phyloP scores from a whole-genome alignment of 2,888 invertebrate species.

The Aleiodes alternator region DNA sequence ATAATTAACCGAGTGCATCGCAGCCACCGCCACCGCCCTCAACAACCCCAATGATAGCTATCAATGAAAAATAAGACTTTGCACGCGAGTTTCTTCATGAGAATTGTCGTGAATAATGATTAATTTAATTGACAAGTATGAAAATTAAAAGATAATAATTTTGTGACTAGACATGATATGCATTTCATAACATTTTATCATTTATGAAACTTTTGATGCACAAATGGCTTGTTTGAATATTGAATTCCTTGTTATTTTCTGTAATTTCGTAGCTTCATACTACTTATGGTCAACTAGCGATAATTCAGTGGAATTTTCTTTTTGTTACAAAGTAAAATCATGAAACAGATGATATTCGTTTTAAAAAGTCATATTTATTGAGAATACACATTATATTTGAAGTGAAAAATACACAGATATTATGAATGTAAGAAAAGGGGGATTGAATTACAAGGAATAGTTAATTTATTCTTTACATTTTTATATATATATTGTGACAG shows the following conservation, averaged over 20 bases:
- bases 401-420: neutral
- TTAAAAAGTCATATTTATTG: neutral
- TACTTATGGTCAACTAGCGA: too few relatives aligned
- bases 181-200: neutral
- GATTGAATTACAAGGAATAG: constrained; percentile 16
- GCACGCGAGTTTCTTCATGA: constrained; percentile 31
- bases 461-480: constrained; percentile 3
- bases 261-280: too few relatives aligned
- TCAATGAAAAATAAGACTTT: constrained; percentile 25
- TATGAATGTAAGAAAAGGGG: neutral
- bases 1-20: constrained; percentile 29
- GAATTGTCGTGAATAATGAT: constrained; percentile 17
- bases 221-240: too few relatives aligned
- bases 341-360: neutral
- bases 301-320: too few relatives aligned
- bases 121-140: constrained; percentile 32
- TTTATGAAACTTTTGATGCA: neutral
- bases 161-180: too few relatives aligned
- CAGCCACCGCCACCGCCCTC: neutral
- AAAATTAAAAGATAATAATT: constrained; percentile 1
- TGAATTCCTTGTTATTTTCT: too few relatives aligned
- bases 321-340: neutral
- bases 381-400: constrained; percentile 4
- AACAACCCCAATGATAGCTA: neutral
- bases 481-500: constrained; percentile 19